These are phyloP conservation scores for Maconellicoccus hirsutus DNA, from an alignment of 1,140 invertebrate genomes.

Conservation along the genomic window DNA sequence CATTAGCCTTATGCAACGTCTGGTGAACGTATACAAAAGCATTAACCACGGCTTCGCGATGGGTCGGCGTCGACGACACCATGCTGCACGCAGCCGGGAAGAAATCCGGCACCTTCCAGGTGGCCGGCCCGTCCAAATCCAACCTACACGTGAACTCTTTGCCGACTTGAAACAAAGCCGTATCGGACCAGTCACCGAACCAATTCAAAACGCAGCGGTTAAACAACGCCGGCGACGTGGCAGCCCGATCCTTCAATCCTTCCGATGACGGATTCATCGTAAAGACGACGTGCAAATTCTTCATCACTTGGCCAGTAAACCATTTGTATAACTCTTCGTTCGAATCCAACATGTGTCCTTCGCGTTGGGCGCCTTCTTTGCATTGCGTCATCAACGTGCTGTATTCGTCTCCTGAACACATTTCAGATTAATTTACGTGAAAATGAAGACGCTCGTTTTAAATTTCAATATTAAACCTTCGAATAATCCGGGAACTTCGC, in stretches of 20 bases:
- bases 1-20: constrained; percentile 89
- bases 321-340: constrained; percentile 97
- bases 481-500: constrained; percentile 90
- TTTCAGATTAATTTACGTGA: not conserved
- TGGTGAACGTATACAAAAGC: constrained; percentile 97
- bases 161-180: constrained; percentile 88
- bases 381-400: constrained; percentile 99
- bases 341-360: constrained; percentile 96
- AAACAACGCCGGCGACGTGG: constrained; percentile 97
- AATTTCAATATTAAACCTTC: no score
- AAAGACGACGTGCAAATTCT: constrained; percentile 97
- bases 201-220: constrained; percentile 99
- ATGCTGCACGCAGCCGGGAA: constrained; percentile 75
- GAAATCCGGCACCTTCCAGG: constrained; percentile 71
- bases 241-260: constrained; percentile 92
- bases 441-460: not conserved
- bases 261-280: constrained; percentile 99
- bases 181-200: constrained; percentile 99
- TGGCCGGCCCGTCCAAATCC: constrained; percentile 62
- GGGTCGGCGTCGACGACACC: constrained; percentile 59
- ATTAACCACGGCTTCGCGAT: constrained; percentile 93
- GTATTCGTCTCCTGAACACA: constrained; percentile 83
- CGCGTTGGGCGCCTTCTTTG: constrained; percentile 95
- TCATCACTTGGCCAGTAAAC: constrained; percentile 98
- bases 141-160: constrained; percentile 76